Evolutionary conservation across 2,888 invertebrate genomes (phyloP), one percentile per base, ranked within the genome.

Genomic region (Drosophila meridiana): DNA sequence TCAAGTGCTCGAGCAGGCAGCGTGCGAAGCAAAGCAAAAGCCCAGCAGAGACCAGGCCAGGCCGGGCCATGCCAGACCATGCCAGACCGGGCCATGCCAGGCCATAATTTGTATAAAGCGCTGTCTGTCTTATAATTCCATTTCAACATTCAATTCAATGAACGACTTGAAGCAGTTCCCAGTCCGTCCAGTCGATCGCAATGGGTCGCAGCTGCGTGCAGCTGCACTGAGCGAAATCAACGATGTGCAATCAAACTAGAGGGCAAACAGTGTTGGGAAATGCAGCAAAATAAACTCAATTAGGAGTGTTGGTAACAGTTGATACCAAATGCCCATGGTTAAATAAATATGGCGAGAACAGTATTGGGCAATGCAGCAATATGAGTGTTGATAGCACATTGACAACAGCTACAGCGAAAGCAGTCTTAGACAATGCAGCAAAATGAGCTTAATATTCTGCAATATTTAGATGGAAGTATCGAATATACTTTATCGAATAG

Each of bases 81-180:
- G 65, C 45, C 45, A 26, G 45, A 53, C 61, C 61, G 60, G 66
- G 56, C 38, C 62, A 38, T 13, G 20, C 38, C 38, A 13, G 67
- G 42, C 66, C 69, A 77, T 73, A 81, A 81, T 79, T 79, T 78
- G 80, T 80, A 71, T 80, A 66, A 76, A 66, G 60, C 68, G 62
- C 38, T 63, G 76, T 76, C 85, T 78, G 89, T 76, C 80, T 80
- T 75, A 67, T 75, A 75, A 83, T 66, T 75, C 69, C 83, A 86
- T 76, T 80, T 86, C 71, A 85, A 66, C 74, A 82, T 79, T 79
- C 83, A 71, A 85, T 77, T 75, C 88, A 87, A 83, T 80, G 69
- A 80, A 66, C 65, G 69, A 71, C 79, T 83, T 84, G 34, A 81
- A 84, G 81, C 81, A 47, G 78, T 75, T 80, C 67, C 38, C 78